phyloP scores from a whole-genome alignment of 2,888 invertebrate genomes.

The Lasioglossum leucozonium region DNA sequence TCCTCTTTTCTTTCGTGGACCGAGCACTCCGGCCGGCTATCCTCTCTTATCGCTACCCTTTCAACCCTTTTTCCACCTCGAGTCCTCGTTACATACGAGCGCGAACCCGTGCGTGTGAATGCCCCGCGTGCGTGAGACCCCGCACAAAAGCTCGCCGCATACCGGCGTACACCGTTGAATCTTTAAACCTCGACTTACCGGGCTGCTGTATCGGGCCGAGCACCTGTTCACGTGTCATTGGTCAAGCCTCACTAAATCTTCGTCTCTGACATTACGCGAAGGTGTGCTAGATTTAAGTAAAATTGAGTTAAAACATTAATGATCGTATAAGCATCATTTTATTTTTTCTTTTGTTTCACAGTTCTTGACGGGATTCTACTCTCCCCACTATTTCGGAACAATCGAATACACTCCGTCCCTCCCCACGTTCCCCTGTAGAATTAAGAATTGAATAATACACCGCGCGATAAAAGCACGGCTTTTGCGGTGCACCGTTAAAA shows the following conservation, averaged over 20 bases:
- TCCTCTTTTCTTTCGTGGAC: slow-evolving; percentile 69
- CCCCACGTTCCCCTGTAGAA: not conserved
- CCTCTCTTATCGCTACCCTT: slow-evolving; percentile 71
- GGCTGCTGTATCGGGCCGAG: slow-evolving; percentile 33
- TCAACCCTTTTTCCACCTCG: slow-evolving; percentile 70
- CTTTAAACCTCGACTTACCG: slow-evolving; percentile 64
- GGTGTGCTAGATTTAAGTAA: not conserved
- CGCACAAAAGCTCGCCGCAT: slow-evolving; percentile 65
- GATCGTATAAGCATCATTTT: not conserved
- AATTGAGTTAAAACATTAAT: not conserved
- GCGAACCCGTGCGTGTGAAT: not conserved
- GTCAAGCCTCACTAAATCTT: not conserved
- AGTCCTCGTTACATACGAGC: slow-evolving; percentile 26
- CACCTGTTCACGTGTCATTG: slow-evolving; percentile 22
- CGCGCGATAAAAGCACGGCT: not conserved
- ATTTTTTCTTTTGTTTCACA: not conserved
- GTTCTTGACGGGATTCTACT: not conserved
- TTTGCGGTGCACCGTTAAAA: not conserved
- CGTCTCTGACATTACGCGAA: not conserved
- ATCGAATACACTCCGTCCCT: not conserved
- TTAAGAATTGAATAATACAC: slow-evolving; percentile 22
- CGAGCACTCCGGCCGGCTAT: slow-evolving; percentile 60
- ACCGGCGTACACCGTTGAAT: slow-evolving; percentile 64
- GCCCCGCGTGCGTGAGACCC: slow-evolving; percentile 28
- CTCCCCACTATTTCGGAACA: not conserved